Evolutionary conservation across 2,888 invertebrate genomes (phyloP).

Genomic region (Leptinotarsa rubiginosa): DNA sequence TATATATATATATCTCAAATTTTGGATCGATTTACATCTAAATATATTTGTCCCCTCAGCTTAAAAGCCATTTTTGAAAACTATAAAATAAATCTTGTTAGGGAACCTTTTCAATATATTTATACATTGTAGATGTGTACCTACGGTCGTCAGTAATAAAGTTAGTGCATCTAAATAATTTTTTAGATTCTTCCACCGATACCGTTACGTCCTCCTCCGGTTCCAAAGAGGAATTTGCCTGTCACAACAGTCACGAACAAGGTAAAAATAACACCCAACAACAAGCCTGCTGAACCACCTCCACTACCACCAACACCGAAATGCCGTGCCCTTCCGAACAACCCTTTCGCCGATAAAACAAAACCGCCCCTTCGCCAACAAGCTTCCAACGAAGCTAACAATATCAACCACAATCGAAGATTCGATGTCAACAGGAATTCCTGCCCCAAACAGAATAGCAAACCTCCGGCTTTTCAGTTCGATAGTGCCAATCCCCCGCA

Average conservation of each 20-base stretch:
- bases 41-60: too few relatives aligned
- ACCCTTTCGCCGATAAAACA: slow-evolving; percentile 66
- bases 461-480: slow-evolving; percentile 56
- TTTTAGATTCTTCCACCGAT: slow-evolving; percentile 65
- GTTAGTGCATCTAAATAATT: not conserved
- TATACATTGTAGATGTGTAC: too few relatives aligned
- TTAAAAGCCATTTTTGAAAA: too few relatives aligned
- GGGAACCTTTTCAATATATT: too few relatives aligned
- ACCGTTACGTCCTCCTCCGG: slow-evolving; percentile 67
- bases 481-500: slow-evolving; percentile 49
- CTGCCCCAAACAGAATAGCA: slow-evolving; percentile 44
- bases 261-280: slow-evolving; percentile 63
- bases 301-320: slow-evolving; percentile 67
- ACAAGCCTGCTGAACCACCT: slow-evolving; percentile 60
- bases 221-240: slow-evolving; percentile 67
- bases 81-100: too few relatives aligned
- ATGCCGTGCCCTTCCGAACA: slow-evolving; percentile 59
- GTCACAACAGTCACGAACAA: slow-evolving; percentile 56
- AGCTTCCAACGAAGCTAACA: slow-evolving; percentile 41
- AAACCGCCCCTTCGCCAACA: slow-evolving; percentile 45
- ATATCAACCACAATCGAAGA: slow-evolving; percentile 54
- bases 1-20: too few relatives aligned
- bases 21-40: too few relatives aligned
- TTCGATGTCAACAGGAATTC: slow-evolving; percentile 55
- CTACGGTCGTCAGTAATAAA: too few relatives aligned